These are phyloP conservation scores for Drosophila prolongata DNA, from an alignment of 2,888 invertebrate species.

Conservation along the genomic window DNA sequence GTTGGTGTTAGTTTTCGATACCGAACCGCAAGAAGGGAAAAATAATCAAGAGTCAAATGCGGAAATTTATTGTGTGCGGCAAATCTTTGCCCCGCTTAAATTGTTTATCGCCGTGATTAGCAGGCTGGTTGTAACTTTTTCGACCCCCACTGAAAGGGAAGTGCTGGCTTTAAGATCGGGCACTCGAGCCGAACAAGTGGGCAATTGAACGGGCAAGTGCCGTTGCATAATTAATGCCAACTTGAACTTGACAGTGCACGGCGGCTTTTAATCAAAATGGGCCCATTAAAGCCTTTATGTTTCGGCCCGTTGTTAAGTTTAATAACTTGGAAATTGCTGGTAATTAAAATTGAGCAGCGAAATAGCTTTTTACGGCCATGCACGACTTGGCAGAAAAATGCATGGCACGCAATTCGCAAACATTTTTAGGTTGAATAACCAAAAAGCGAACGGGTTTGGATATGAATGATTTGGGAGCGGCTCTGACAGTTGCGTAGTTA, in stretches of 20 bases:
- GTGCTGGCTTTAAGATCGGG: conserved; percentile 7
- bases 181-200: conserved; percentile 12
- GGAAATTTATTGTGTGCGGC: conserved; percentile 76
- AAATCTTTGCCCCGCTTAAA: conserved; percentile 73
- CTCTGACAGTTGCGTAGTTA: conserved; percentile 47
- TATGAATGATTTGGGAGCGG: conserved; percentile 55
- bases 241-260: conserved; percentile 74
- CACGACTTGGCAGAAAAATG: conserved; percentile 57
- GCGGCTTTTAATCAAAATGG: conserved; percentile 41
- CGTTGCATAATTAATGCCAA: conserved; percentile 69
- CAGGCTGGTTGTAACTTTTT: conserved; percentile 64
- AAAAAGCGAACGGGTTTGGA: conserved; percentile 45
- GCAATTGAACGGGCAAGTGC: conserved; percentile 32
- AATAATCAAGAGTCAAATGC: conserved; percentile 62
- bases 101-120: conserved; percentile 78
- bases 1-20: conserved; percentile 55
- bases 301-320: conserved; percentile 60
- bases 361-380: conserved; percentile 49
- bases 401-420: conserved; percentile 66
- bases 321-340: conserved; percentile 69
- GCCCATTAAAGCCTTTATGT: conserved; percentile 56
- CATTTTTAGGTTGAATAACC: conserved; percentile 65
- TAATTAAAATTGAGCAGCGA: conserved; percentile 60
- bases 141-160: conserved; percentile 18
- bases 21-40: conserved; percentile 56